Percentiles rank a stretch among this genome's conserved stretches.
phyloP scores from a whole-genome alignment of 2,113 vertebrate genomes.

The Globicephala melas region DNA sequence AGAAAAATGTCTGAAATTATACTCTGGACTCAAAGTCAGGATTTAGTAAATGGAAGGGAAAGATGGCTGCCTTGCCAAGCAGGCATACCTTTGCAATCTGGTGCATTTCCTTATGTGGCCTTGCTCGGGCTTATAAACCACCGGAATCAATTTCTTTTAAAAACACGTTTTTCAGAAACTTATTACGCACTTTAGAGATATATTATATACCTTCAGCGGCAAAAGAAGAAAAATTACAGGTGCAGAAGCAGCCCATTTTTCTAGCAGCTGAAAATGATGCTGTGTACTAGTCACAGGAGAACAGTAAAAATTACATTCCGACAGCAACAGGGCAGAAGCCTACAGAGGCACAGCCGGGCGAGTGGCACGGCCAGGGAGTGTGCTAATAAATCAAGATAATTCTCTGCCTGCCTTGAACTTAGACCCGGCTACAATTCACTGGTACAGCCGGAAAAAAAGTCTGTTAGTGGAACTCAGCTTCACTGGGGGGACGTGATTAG shows the following conservation, averaged over 20 bases:
- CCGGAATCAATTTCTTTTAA: slow-evolving; percentile 96
- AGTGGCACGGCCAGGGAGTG: slow-evolving; percentile 85
- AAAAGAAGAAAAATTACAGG: slow-evolving; percentile 92
- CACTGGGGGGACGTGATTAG: slow-evolving; percentile 92
- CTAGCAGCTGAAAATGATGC: slow-evolving; percentile 90
- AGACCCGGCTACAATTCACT: slow-evolving; percentile 95
- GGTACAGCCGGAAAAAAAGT: slow-evolving; percentile 82
- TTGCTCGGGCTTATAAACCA: slow-evolving; percentile 88
- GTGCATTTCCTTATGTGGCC: slow-evolving; percentile 81
- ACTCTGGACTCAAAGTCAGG: slow-evolving; percentile 78
- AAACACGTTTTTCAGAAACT: slow-evolving; percentile 94
- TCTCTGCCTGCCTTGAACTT: slow-evolving; percentile 97
- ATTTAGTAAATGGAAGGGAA: slow-evolving; percentile 77
- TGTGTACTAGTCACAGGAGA: slow-evolving; percentile 89
- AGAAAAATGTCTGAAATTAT: slow-evolving; percentile 82
- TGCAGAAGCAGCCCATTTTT: slow-evolving; percentile 93
- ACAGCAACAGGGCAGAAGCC: slow-evolving; percentile 90
- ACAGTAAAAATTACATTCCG: slow-evolving; percentile 91
- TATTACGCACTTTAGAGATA: slow-evolving; percentile 95
- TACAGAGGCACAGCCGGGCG: slow-evolving; percentile 85
- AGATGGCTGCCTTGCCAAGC: slow-evolving; percentile 79
- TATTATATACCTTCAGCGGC: slow-evolving; percentile 94
- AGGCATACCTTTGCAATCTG: slow-evolving; percentile 84
- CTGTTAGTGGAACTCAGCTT: slow-evolving; percentile 88
- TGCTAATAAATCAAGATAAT: slow-evolving; percentile 99